Conservation (phyloP, 2,797 vertebrate species). For the Gallinago nigripennis region DNA sequence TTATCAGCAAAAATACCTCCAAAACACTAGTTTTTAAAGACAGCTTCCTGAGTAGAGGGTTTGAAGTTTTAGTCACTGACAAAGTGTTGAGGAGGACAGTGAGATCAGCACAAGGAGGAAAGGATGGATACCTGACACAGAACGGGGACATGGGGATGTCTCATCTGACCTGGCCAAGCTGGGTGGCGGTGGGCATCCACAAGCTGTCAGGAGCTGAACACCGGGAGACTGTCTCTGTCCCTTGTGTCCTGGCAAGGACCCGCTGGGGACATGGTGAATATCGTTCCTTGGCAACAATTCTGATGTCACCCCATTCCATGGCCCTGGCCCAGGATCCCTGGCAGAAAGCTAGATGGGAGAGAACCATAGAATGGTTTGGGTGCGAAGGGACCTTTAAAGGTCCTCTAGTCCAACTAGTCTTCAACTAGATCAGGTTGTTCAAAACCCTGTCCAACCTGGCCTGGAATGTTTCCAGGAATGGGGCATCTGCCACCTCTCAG, state of each 20-base stretch:
- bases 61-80: not conserved
- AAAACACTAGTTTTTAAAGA: not conserved
- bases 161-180: not conserved
- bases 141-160: no score
- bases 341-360: not conserved
- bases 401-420: no score
- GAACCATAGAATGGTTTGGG: not conserved
- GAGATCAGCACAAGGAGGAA: not conserved
- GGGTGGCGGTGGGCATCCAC: rapidly evolving
- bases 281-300: not conserved
- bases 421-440: not conserved
- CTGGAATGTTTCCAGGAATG: not conserved
- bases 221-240: not conserved
- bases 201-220: not conserved
- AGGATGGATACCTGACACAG: not conserved
- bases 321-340: not conserved
- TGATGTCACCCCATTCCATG: not conserved
- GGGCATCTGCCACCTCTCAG: not conserved
- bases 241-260: not conserved
- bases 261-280: no score
- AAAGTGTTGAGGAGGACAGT: not conserved
- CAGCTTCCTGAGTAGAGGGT: not conserved
- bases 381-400: not conserved
- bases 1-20: not conserved
- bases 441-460: rapidly evolving